Base-by-base conservation (phyloP, 2,888 invertebrate species). In the Drosophila tripunctata region DNA sequence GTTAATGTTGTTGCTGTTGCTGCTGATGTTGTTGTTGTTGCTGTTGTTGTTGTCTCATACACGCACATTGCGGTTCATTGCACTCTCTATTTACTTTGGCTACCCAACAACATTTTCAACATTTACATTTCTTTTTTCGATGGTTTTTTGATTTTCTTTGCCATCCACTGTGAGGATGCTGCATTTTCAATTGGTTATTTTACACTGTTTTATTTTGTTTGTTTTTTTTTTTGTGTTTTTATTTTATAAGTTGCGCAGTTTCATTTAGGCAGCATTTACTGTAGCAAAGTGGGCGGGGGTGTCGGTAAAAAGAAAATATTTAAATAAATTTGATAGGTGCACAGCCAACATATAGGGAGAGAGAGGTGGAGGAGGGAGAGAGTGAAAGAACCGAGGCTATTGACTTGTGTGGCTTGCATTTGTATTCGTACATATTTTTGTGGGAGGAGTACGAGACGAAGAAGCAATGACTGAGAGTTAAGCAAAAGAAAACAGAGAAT, bases 21-120 rank as follows among this genome's bases (percentile, higher is more conserved):
- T 33, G 56, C 15, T 67, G 31, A 38, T 58, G 40, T 24, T 38
- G 45, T 35, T 45, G 12, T 7, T 47, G 7, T 31, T 45, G 33
- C 22, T 14, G 27, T 50, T 52, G 67, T 36, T 58, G 56, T 35
- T 40, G 52, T 66, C 78, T 62, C 82, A 67, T 58, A 41, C 76
- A 87, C 87, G 78, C 80, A 77, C 68, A 77, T 58, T 66, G 58
- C 76, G 81, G 88, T 88, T 89, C 88, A 87, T 74, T 89, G 89
- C 75, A 88, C 85, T 85, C 71, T 74, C 77, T 87, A 83, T 85
- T 87, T 87, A 81, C 83, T 71, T 75, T 71, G 51, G 72, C 76
- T 79, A 72, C 75, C 57, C 77, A 10, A 27, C 27, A 27, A 10
- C 27, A 27, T 8, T 10, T 4, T 64, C 61, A 78, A 52, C 52